Conservation (phyloP, 2,797 vertebrate genomes). For the Cynopterus sphinx region DNA sequence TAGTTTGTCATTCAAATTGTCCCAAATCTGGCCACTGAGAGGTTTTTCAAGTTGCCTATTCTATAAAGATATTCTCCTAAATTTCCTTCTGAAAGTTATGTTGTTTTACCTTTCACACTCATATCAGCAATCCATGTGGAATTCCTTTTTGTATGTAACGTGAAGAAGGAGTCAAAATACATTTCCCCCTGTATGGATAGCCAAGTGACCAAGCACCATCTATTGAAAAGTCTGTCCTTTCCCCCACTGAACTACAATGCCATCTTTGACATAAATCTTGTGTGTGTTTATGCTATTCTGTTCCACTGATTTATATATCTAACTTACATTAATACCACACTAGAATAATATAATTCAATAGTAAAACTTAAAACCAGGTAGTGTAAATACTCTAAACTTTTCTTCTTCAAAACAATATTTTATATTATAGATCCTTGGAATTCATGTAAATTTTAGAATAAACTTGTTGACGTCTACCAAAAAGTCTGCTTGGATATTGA, state of each 20-base stretch:
- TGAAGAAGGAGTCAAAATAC: neutral
- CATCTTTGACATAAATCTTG: constrained; percentile 19
- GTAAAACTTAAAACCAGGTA: neutral
- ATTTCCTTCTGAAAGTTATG: constrained; percentile 32
- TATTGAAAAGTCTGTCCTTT: neutral
- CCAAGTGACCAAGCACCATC: neutral
- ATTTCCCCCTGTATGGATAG: neutral
- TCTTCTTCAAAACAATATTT: neutral
- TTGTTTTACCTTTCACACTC: constrained; percentile 34
- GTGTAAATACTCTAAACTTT: neutral
- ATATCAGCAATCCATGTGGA: neutral
- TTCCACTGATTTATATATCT: neutral
- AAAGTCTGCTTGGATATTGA: neutral
- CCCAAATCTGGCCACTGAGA: neutral
- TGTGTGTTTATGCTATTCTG: neutral
- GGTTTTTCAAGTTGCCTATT: neutral
- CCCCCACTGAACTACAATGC: neutral
- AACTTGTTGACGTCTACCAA: neutral
- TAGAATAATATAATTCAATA: constrained; percentile 17
- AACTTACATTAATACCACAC: neutral
- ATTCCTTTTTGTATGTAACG: neutral
- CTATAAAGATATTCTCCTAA: constrained; percentile 1
- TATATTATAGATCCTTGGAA: neutral
- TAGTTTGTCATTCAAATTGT: neutral
- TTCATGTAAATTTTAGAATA: constrained; percentile 4